phyloP scores from a whole-genome alignment of 1,140 invertebrate species.

The Drosophila seguyi region DNA sequence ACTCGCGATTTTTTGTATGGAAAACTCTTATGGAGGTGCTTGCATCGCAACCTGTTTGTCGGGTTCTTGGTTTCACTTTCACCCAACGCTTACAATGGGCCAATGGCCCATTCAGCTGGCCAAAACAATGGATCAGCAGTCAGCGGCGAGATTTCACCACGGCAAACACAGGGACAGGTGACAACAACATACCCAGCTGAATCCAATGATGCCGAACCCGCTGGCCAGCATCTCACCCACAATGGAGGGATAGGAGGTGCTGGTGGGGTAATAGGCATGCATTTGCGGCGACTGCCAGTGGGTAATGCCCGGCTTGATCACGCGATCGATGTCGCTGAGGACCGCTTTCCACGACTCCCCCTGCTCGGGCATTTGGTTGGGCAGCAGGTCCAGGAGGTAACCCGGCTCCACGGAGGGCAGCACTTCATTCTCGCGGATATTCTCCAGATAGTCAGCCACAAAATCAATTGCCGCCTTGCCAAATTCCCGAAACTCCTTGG shows the following conservation, averaged over 20 bases:
- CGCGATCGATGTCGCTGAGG: conserved; percentile 92
- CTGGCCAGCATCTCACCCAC: conserved; percentile 94
- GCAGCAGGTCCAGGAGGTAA: conserved; percentile 91
- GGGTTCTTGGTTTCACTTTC: conserved; percentile 65
- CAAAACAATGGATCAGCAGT: conserved; percentile 41
- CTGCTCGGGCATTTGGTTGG: conserved; percentile 90
- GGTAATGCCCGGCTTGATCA: conserved; percentile 96
- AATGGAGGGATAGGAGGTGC: conserved; percentile 93
- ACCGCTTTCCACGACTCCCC: conserved; percentile 93
- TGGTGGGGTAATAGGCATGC: conserved; percentile 96
- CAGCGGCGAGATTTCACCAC: conserved; percentile 51
- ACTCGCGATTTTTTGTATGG: conserved; percentile 21
- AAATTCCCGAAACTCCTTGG: conserved; percentile 90
- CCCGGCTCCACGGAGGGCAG: conserved; percentile 92
- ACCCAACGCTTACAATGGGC: conserved; percentile 66
- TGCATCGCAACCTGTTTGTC: conserved; percentile 67
- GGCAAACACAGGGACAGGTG: not conserved
- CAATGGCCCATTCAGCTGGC: conserved; percentile 45
- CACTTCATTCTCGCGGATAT: conserved; percentile 89
- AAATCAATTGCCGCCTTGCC: conserved; percentile 91
- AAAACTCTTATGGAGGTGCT: conserved; percentile 24
- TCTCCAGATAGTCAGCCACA: conserved; percentile 92
- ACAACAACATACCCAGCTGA: conserved; percentile 92
- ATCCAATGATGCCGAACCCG: conserved; percentile 94
- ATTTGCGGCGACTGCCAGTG: too few relatives aligned